Evolutionary conservation across 2,113 vertebrate genomes (phyloP).

Genomic region (Telmatochromis bifrenatus): DNA sequence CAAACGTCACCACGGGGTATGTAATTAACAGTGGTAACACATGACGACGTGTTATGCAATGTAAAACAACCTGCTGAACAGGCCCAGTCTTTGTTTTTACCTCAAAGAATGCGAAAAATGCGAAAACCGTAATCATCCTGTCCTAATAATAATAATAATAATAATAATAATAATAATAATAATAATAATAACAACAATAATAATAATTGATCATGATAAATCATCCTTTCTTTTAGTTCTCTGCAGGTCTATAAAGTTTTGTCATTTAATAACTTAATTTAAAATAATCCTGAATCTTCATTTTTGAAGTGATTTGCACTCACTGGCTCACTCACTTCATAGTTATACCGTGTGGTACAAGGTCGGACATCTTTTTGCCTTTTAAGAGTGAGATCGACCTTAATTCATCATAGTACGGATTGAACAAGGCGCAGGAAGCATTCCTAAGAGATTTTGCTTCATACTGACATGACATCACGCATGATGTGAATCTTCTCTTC

Average conservation of each 20-base stretch:
- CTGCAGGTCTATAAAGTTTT: not conserved
- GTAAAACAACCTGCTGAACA: not conserved
- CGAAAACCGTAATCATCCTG: not conserved
- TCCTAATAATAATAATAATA: not conserved
- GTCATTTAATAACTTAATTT: not conserved
- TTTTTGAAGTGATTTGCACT: not conserved
- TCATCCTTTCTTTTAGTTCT: not conserved
- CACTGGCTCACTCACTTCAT: not conserved
- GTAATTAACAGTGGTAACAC: not conserved
- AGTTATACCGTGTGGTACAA: not conserved
- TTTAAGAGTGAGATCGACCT: not conserved
- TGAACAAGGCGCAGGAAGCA: not conserved
- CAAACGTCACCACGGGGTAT: not conserved
- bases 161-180: accelerated
- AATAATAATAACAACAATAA: accelerated
- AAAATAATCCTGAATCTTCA: not conserved
- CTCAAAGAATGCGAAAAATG: not conserved
- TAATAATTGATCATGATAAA: not conserved
- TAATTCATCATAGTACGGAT: not conserved
- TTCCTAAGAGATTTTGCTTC: not conserved
- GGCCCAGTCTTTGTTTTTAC: not conserved
- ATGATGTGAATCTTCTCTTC: not conserved
- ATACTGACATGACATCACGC: not conserved
- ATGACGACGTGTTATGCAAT: not conserved
- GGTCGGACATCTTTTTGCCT: not conserved